Evolutionary conservation across 2,797 vertebrate species (phyloP), one percentile per base, ranked within the genome.

Genomic region (Notolabrus celidotus): DNA sequence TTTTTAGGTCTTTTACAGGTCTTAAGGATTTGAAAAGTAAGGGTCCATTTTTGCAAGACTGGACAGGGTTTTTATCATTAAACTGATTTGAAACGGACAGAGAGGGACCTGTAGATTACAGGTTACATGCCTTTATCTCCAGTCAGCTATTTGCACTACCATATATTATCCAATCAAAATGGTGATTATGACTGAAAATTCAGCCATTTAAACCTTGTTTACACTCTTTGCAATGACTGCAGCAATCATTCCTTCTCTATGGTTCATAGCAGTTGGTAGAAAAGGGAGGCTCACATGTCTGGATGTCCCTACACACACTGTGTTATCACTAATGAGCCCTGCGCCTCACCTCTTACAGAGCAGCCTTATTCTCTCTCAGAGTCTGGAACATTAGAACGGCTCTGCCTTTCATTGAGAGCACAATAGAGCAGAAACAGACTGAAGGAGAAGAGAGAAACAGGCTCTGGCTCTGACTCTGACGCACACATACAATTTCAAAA

Each of bases 361-460:
- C 20, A 25, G 42, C 33, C 42, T 73, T 49, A 56, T 74, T 78
- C 63, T 49, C 51, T 54, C 36, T 72, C 63, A 67, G 46, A 54
- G 50, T 56, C 38, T 58, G 31, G 23, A 83, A 68, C 51, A 62
- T 77, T 34, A 68, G 47, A 51, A 67, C 34, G 15, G 20, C 31
- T 75, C 68, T 72, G 51, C 72, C 57, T 80, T 75, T 67, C 64
- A 66, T 55, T 82, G 53, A 66, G 64, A 81, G 64, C 49, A 84
- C 71, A 88, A 77, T 76, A 4, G 47, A 80, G 55, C 62, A 65
- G 36, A 60, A 34, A 63, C 45, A 50, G 16, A 31, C 34, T 27
- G 33, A 46, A 31, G 53, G 23, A 67, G 55, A 52, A 58, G 15
- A 61, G 8, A 54, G 16, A 22, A 47, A 31, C 23, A 23, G 23